These are phyloP conservation scores for Sebastes iracundus DNA, from an alignment of 2,797 vertebrate genomes.

Conservation along the genomic window DNA sequence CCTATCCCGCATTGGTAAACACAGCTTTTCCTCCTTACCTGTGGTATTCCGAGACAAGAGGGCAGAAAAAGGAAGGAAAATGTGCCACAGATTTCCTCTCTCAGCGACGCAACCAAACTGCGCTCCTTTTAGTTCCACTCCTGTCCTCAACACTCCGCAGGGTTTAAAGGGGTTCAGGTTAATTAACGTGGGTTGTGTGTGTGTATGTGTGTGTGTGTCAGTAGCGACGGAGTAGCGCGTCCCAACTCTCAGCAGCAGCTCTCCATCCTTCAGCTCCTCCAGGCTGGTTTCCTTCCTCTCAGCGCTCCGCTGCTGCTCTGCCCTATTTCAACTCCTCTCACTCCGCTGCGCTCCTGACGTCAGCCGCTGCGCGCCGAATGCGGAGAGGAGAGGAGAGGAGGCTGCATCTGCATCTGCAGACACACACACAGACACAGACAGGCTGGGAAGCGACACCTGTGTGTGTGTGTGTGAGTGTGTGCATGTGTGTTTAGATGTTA, in stretches of 20 bases:
- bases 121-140: slow-evolving; percentile 66
- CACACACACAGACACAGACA: slow-evolving; percentile 37
- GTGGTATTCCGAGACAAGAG: slow-evolving; percentile 65
- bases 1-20: not conserved
- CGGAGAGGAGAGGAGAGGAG: slow-evolving; percentile 39
- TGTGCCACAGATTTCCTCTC: slow-evolving; percentile 58
- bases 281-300: slow-evolving; percentile 71
- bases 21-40: slow-evolving; percentile 69
- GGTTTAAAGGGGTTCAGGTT: slow-evolving; percentile 28
- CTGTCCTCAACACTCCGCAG: slow-evolving; percentile 22
- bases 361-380: slow-evolving; percentile 80
- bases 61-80: slow-evolving; percentile 36
- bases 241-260: slow-evolving; percentile 68
- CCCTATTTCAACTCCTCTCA: slow-evolving; percentile 90
- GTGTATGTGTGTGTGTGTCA: slow-evolving; percentile 1
- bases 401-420: slow-evolving; percentile 84
- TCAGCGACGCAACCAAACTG: slow-evolving; percentile 60
- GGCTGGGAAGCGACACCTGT: slow-evolving; percentile 82
- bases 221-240: slow-evolving; percentile 42
- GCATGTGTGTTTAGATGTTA: not conserved
- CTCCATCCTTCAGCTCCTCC: slow-evolving; percentile 73
- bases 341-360: slow-evolving; percentile 90
- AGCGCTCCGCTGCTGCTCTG: slow-evolving; percentile 76
- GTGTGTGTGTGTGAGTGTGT: slow-evolving; percentile 17
- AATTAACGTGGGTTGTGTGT: slow-evolving; percentile 11